Evolutionary conservation across 2,797 vertebrate species (phyloP), one percentile per base, ranked within the genome.

Genomic region (Onychomys torridus): DNA sequence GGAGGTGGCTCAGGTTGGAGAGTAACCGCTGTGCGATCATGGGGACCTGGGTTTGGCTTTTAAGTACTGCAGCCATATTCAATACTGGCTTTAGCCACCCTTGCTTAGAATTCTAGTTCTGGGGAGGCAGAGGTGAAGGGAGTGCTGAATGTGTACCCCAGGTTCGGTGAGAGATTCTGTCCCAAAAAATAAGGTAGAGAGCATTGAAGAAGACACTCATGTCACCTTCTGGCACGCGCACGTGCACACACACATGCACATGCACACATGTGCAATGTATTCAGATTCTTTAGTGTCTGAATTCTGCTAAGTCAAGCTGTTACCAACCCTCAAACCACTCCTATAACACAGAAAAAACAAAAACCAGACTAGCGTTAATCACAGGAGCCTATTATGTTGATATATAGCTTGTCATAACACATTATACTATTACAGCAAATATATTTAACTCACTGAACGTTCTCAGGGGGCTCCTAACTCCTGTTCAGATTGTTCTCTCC

Each of bases 351-450:
- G 17, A 78, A 52, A 25, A 19, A 14, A 43, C 10, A 17, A 25
- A n/a, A 67, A 71, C 1, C 40, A 84, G 59, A 82, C 78, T 81
- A 78, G 82, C 71, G 83, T 95, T 97, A 96, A 97, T 91, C 97
- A 75, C 76, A 77, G 91, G 97, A 95, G 65, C 92, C 94, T 94
- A 76, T 97, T 93, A 96, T 25, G 94, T 55, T 96, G 90, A 92
- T 94, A 37, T 93, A 94, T 95, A 92, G 86, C 96, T 96, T 97
- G 96, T 96, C 95, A 65, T 91, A 96, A 95, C 97, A 97, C 96
- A 96, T 96, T 97, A 96, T 96, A 95, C 90, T 97, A 88, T 94
- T 95, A 91, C 92, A 92, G 95, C 93, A 96, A 96, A 95, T 97
- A 89, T 67, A 86, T 95, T 96, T 96, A 93, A 94, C 96, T 94